A percentile compares a stretch with the other conserved stretches of the same genome.
phyloP scores from a whole-genome alignment of 1,140 invertebrate species.

The Drosophila bifasciata region DNA sequence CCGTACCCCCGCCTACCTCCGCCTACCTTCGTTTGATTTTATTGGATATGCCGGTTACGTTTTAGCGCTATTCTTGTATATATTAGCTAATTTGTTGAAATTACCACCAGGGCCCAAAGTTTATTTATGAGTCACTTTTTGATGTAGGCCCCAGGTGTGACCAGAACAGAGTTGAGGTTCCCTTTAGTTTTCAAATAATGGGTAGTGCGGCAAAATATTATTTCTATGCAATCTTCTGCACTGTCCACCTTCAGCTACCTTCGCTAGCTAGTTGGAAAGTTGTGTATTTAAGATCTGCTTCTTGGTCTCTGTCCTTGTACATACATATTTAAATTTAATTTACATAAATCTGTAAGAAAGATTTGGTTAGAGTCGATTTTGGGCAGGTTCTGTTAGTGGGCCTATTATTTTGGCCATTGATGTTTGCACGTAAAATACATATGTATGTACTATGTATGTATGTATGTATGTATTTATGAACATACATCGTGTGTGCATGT shows the following conservation, averaged over 20 bases:
- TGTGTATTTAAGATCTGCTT: no score
- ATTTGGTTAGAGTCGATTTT: no score
- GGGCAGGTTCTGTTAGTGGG: no score
- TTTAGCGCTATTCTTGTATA: conserved; percentile 57
- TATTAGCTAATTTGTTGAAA: conserved; percentile 72
- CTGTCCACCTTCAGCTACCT: no score
- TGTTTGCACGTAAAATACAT: conserved; percentile 13
- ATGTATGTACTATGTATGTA: conserved; percentile 36
- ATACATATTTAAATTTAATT: no score
- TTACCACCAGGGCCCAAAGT: conserved; percentile 14
- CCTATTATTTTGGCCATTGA: no score
- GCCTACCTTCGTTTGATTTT: conserved; percentile 7
- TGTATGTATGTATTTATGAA: conserved; percentile 4
- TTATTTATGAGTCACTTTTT: conserved; percentile 49
- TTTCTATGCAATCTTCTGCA: no score
- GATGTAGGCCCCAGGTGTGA: conserved; percentile 33
- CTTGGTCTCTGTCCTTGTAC: no score
- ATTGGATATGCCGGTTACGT: conserved; percentile 47
- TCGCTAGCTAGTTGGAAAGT: no score
- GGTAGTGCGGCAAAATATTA: conserved; percentile 3
- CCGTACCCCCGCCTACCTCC: not conserved
- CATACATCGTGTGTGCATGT: conserved; percentile 29
- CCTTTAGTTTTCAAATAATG: not conserved
- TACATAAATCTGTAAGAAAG: no score
- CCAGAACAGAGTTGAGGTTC: not conserved